Percentiles rank a stretch among this genome's conserved stretches.
These are phyloP conservation scores for Aythya fuligula DNA, from an alignment of 2,797 vertebrate species.

Conservation along the genomic window DNA sequence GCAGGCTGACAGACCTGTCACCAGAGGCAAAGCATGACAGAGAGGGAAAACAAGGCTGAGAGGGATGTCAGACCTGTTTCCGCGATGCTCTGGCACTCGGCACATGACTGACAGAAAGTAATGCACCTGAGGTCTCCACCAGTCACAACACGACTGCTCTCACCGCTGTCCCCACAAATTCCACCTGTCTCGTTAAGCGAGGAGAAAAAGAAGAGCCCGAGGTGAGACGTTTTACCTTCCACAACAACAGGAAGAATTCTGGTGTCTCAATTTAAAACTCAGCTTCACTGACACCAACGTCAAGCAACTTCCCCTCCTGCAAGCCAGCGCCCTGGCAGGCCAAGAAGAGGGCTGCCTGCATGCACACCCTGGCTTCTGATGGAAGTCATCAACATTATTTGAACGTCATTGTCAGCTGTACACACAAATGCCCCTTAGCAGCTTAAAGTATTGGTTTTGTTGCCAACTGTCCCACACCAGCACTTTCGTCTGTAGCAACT, in stretches of 20 bases:
- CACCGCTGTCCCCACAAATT: background rate
- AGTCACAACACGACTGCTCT: background rate
- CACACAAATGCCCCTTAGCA: background rate
- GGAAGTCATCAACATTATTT: background rate
- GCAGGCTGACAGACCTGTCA: background rate
- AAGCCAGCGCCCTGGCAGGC: background rate
- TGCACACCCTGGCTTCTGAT: accelerated
- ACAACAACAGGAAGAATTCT: background rate
- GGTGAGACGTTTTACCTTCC: background rate
- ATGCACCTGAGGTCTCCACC: background rate
- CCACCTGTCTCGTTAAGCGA: background rate
- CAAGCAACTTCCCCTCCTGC: background rate
- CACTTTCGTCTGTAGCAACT: background rate
- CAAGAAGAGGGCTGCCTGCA: accelerated
- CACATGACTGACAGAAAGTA: accelerated
- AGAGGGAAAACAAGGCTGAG: accelerated
- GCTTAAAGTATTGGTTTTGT: background rate
- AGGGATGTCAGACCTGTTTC: background rate
- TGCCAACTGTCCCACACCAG: background rate
- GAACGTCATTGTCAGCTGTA: background rate
- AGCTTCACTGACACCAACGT: background rate
- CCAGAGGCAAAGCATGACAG: background rate
- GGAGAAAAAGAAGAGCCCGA: background rate
- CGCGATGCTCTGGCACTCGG: accelerated
- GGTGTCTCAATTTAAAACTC: background rate